Percentiles rank a stretch among this genome's conserved stretches.
These are phyloP conservation scores for Dicyrtomina minuta DNA, from an alignment of 2,888 invertebrate species.

Conservation along the genomic window DNA sequence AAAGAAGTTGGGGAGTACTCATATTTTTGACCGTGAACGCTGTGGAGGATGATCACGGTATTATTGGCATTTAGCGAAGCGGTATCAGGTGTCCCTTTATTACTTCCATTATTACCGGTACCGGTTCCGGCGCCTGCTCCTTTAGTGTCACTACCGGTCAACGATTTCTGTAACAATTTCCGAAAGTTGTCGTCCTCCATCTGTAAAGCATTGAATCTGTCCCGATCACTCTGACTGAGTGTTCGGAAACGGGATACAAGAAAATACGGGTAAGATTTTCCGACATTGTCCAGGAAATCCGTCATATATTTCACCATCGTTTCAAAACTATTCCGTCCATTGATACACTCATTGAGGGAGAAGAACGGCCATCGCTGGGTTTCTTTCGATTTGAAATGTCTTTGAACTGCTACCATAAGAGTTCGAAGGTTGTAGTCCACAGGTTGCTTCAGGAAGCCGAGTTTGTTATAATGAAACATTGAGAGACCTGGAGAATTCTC, in stretches of 20 bases:
- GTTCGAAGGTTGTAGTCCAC: constrained; percentile 80
- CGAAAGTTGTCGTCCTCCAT: constrained; percentile 6
- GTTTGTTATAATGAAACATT: constrained; percentile 72
- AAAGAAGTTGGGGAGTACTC: constrained; percentile 69
- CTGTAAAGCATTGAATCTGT: background rate
- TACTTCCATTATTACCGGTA: too few species aligned
- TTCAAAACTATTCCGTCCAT: constrained; percentile 40
- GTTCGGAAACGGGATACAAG: constrained; percentile 48
- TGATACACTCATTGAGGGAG: constrained; percentile 43
- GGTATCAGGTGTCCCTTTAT: too few species aligned
- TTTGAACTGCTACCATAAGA: constrained; percentile 65
- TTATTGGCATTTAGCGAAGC: too few species aligned
- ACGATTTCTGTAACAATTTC: background rate
- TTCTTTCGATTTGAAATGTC: constrained; percentile 38
- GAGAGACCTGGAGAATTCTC: constrained; percentile 74
- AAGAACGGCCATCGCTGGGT: constrained; percentile 6
- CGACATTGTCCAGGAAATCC: constrained; percentile 40
- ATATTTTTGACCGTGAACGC: constrained; percentile 61
- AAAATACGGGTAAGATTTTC: constrained; percentile 45
- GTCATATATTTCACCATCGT: constrained; percentile 41
- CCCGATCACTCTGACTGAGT: too few species aligned
- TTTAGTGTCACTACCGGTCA: constrained; percentile 4
- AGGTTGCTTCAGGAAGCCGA: constrained; percentile 71
- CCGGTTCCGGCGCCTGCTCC: too few species aligned
- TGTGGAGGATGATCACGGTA: constrained; percentile 9